Conservation (phyloP, 2,888 invertebrate genomes). For the Heterodera filipjevi region DNA sequence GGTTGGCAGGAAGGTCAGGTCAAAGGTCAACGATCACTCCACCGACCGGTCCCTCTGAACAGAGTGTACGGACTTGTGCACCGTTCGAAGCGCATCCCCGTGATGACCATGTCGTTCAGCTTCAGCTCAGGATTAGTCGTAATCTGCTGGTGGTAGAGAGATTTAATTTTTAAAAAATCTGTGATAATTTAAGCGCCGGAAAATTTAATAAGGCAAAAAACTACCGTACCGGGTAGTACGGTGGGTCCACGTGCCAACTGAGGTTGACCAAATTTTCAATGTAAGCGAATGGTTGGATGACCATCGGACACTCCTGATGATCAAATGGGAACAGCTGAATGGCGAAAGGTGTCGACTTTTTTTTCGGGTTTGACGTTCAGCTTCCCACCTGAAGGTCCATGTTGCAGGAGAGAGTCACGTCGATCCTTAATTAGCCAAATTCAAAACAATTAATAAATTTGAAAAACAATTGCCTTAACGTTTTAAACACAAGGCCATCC, state of each 20-base stretch:
- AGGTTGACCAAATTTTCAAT: conserved; percentile 62
- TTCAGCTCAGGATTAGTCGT: conserved; percentile 59
- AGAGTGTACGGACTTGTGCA: conserved; percentile 62
- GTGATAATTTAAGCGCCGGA: neutral
- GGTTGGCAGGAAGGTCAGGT: neutral
- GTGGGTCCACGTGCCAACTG: conserved; percentile 59
- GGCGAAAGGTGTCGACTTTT: conserved; percentile 11
- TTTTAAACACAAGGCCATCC: conserved; percentile 65
- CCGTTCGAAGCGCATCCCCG: conserved; percentile 46
- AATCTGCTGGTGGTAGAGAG: conserved; percentile 50
- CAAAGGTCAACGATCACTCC: neutral
- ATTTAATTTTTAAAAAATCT: conserved; percentile 49
- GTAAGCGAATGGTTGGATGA: conserved; percentile 54
- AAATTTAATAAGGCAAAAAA: neutral
- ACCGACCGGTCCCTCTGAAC: conserved; percentile 60
- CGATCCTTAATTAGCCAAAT: conserved; percentile 46
- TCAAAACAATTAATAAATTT: conserved; percentile 27
- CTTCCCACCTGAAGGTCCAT: conserved; percentile 43
- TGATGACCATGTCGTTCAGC: conserved; percentile 64
- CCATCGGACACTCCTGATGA: conserved; percentile 23
- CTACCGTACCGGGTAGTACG: conserved; percentile 31
- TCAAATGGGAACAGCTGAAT: conserved; percentile 29
- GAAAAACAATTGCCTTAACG: conserved; percentile 51
- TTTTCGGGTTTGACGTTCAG: neutral
- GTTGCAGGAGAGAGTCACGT: conserved; percentile 64